Base-by-base conservation (phyloP, 1,140 invertebrate genomes). In the Chlorops oryzae region DNA sequence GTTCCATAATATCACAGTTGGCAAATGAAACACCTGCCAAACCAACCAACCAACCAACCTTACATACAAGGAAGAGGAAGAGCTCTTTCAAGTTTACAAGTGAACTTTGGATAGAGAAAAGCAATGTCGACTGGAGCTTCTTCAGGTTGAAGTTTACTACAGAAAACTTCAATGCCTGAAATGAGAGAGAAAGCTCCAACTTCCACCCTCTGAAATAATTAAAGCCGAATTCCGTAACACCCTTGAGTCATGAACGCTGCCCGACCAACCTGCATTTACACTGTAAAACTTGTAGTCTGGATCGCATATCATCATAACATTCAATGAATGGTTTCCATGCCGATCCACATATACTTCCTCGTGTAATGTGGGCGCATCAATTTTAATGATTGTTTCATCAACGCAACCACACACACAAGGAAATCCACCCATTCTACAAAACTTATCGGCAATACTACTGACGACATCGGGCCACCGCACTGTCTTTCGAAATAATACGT, bases 261-360 rank as follows among this genome's bases (percentile, higher is more conserved):
- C 62, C 10, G 61, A 58, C 54, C 51, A 62, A 27, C 50, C 46
- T 17, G 57, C 56, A 52, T 53, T 45, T 5, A 54, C 44, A 47
- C 43, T 59, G 47, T 55, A 66, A 43, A 64, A 59, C 12, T 37
- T 18, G 12, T 46, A 46, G 41, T 62, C 50, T 3, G 58, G 59
- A 7, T 61, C 59, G 49, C 52, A 59, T 27, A 66, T 51, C 17
- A 58, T 21, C 52, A 61, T 57, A 20, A 17, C 32, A 28, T 59
- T 65, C 2, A 67, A 32, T 25, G 59, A 61, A 50, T 67, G 61
- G 32, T 59, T 58, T 1, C 54, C 57, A 48, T 63, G 51, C 10
- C 58, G 52, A 47, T 62, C 55, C 9, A 64, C 59, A 56, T 53
- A 59, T 17, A 23, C 32, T 17, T 52, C 52, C 48, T 62, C 57